Base-by-base conservation (phyloP, 2,113 vertebrate species). In the Gila orcuttii region DNA sequence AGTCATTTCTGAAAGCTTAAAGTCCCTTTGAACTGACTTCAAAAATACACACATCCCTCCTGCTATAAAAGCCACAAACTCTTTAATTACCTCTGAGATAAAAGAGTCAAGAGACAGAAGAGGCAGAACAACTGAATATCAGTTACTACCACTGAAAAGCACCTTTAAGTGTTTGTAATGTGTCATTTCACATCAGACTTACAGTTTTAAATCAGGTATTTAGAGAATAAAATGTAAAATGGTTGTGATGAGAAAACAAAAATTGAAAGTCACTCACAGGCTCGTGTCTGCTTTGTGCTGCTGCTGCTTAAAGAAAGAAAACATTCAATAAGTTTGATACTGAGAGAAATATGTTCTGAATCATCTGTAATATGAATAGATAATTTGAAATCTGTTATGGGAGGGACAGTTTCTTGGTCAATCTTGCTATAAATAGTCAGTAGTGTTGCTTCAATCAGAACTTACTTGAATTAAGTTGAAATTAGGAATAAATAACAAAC, bases 201-300 rank as follows among this genome's bases (percentile, higher is more conserved):
- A 25, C 12, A 25, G 23, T 25, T 74, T 47, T 74, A 13, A 45
- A 73, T 12, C 10, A n/a, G 11, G 21, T 45, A 74, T 74, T 1
- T 10, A 28, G 13, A 8, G 7, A 74, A 74, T 36, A 69, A 36
- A 69, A 39, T 4, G 17, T 2, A 28, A 47, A 11, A 12, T 28
- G 42, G n/a, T 13, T 15, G 10, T 74, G 23, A 33, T 33, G 73
- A 50, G 28, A 69, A 69, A 69, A 36, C 57, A 9, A 60, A 3
- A 23, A 4, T 25, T 42, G 9, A 71, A 9, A 0, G 39, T 52
- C 9, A 87, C 86, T 87, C 7, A 87, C 86, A 31, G 73, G 42
- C 7, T 84, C 55, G 17, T 47, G 60, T 83, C 36, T 64, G 17
- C 50, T 75, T 68, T 31, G 42, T 33, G 23, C 19, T 39, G 17